Base-by-base conservation (phyloP, 2,888 invertebrate species). In the Agrotis puta region DNA sequence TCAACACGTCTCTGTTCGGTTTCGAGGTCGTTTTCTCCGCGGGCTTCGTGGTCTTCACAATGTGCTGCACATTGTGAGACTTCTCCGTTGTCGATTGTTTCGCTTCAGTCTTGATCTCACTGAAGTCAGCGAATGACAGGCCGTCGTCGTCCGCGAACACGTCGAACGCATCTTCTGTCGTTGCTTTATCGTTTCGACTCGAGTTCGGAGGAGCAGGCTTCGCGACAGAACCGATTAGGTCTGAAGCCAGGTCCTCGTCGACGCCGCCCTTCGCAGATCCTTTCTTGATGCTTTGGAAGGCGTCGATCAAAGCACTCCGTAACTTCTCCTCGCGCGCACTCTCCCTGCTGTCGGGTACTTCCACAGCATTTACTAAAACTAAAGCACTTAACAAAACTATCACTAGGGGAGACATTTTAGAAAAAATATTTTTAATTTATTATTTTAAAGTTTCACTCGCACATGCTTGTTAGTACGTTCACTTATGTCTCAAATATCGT, bases 241-340 rank as follows among this genome's bases (percentile, higher is more conserved):
- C 95, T 0, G 94, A 91, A 4, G 86, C 92, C n/a, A 90, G 87
- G 63, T 93, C 94, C 5, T 92, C 94, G 67, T 94, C 94, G 57
- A 92, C 79, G 2, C 93, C 93, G 48, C 94, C 95, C 78, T 92
- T 94, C 1, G 93, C 93, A 0, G 95, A 94, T 27, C 89, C 93
- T 80, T 94, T 94, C 78, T 96, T 96, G 50, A 96, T 96, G 80
- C 88, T 95, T 80, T 96, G 96, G 83, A 96, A 96, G 67, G 96
- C 96, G 83, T 96, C 95, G 51, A 96, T 95, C 65, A 96, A 85
- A 68, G 88, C 96, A 83, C 94, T 95, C 20, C 96, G 85, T 1
- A 96, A 88, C 83, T 93, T 94, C 80, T 95, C 96, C 70, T 96
- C 96, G 33, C 96, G 88, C 39, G 91, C 93, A 81, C 89, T 94